These are phyloP conservation scores for Buceros bicornis DNA, from an alignment of 2,797 vertebrate genomes.

Conservation along the genomic window DNA sequence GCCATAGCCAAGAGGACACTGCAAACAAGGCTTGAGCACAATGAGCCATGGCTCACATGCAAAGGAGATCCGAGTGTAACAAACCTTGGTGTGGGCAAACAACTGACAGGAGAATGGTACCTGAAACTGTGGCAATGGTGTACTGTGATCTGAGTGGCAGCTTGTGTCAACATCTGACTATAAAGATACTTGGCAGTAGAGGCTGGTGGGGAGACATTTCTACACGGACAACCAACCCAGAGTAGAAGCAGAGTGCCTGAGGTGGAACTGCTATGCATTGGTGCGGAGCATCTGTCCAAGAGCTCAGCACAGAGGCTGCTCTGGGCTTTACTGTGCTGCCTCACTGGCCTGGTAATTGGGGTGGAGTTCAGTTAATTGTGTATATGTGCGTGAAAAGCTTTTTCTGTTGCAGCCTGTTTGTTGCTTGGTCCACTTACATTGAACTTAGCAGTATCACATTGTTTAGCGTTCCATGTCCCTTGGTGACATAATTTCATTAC, in stretches of 20 bases:
- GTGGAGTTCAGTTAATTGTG: neutral
- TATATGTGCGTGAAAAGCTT: neutral
- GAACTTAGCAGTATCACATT: neutral
- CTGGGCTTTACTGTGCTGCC: neutral
- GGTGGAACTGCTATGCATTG: accelerated
- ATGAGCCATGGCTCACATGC: neutral
- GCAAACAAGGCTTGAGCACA: neutral
- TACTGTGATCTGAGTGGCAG: neutral
- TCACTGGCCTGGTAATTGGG: neutral
- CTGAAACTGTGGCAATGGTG: neutral
- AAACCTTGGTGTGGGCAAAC: neutral
- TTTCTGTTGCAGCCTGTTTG: neutral
- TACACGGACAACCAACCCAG: neutral
- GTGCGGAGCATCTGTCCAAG: neutral
- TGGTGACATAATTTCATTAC: neutral
- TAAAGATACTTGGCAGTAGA: neutral
- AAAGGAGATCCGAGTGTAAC: neutral
- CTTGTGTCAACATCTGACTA: neutral
- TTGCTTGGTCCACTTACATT: neutral
- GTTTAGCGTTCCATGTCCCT: neutral
- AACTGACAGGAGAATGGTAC: neutral
- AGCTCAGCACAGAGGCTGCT: neutral
- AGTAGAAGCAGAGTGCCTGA: neutral
- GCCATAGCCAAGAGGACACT: neutral
- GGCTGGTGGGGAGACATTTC: neutral